Evolutionary conservation across 2,888 invertebrate genomes (phyloP).

Genomic region (Acleris literana): DNA sequence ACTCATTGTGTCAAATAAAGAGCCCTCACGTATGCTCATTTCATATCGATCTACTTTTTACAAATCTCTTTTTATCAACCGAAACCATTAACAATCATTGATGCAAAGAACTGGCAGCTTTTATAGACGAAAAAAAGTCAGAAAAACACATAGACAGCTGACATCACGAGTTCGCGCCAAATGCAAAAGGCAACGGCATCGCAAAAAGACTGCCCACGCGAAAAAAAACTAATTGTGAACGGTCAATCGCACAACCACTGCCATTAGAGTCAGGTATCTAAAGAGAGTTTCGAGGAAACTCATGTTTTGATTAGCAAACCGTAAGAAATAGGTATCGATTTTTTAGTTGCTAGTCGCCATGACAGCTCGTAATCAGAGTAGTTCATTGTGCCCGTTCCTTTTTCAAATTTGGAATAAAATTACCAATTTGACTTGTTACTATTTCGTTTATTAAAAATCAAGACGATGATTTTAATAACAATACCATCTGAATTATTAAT

Average conservation of each 20-base stretch:
- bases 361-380: conserved; percentile 14
- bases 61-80: conserved; percentile 38
- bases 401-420: neutral
- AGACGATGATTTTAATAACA: too few relatives aligned
- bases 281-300: conserved; percentile 15
- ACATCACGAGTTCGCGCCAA: conserved; percentile 58
- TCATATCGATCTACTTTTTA: conserved; percentile 53
- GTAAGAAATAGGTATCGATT: conserved; percentile 18
- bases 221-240: conserved; percentile 40
- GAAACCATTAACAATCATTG: conserved; percentile 67
- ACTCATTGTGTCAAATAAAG: conserved; percentile 44
- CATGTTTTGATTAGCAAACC: conserved; percentile 30
- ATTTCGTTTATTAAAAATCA: too few relatives aligned
- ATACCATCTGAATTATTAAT: too few relatives aligned
- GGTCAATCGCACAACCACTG: conserved; percentile 34
- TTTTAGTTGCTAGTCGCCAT: conserved; percentile 18
- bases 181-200: conserved; percentile 50
- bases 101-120: conserved; percentile 54
- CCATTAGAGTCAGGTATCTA: conserved; percentile 14
- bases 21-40: conserved; percentile 48
- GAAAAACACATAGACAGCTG: conserved; percentile 54
- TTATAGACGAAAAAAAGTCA: conserved; percentile 45
- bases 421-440: neutral
- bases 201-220: conserved; percentile 39
- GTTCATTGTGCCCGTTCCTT: conserved; percentile 3